These are phyloP conservation scores for Gallinago solitaria DNA, from an alignment of 2,797 vertebrate genomes.

Conservation along the genomic window DNA sequence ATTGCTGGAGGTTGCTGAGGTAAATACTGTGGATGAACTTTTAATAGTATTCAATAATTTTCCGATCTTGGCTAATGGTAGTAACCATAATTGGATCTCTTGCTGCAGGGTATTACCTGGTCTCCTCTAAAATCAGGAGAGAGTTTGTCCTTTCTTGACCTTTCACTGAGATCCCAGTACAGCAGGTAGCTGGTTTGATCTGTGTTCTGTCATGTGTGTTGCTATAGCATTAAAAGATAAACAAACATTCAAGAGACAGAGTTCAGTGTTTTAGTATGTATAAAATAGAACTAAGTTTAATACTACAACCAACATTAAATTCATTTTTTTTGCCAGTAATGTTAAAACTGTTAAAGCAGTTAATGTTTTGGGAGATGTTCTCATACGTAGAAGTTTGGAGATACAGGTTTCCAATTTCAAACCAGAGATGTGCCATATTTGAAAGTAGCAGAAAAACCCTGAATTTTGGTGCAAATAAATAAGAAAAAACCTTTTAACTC, in stretches of 20 bases:
- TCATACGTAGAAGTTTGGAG: neutral
- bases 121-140: neutral
- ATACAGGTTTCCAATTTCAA: neutral
- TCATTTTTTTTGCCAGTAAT: neutral
- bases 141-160: neutral
- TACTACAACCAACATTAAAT: neutral
- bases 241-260: neutral
- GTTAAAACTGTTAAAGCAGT: neutral
- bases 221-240: neutral
- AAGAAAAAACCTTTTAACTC: neutral
- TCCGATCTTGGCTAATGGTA: conserved; percentile 7
- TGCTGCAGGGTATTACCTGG: neutral
- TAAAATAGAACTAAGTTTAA: neutral
- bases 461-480: neutral
- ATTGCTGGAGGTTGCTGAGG: neutral
- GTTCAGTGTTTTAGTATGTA: neutral
- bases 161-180: neutral
- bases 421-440: neutral
- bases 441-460: neutral
- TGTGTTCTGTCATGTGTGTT: neutral
- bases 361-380: neutral
- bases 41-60: conserved; percentile 29
- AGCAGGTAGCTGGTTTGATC: neutral
- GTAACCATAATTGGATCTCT: neutral
- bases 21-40: neutral